phyloP scores from a whole-genome alignment of 2,113 vertebrate genomes.

The Xenopus tropicalis region DNA sequence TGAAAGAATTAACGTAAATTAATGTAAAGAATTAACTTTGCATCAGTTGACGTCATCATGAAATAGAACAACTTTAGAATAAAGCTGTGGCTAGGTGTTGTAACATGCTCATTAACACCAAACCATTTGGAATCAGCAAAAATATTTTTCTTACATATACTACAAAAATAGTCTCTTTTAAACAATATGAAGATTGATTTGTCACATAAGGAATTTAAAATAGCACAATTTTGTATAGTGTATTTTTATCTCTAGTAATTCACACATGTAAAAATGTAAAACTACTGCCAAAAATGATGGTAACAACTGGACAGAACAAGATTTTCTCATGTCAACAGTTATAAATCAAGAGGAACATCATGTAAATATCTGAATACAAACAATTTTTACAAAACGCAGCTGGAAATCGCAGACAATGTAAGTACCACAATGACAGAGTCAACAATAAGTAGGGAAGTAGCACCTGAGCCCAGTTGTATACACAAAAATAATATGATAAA shows the following conservation, averaged over 20 bases:
- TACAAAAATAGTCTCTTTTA: too few species aligned
- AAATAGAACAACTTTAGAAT: too few species aligned
- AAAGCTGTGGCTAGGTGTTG: too few species aligned
- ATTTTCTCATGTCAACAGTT: slow-evolving; percentile 35
- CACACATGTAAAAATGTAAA: neutral
- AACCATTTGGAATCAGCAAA: too few species aligned
- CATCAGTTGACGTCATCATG: too few species aligned
- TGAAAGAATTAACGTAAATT: too few species aligned
- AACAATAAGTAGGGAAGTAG: slow-evolving; percentile 14
- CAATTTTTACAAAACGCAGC: slow-evolving; percentile 1
- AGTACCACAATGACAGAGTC: slow-evolving; percentile 10
- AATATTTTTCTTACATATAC: too few species aligned
- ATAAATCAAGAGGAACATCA: slow-evolving; percentile 24
- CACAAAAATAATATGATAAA: too few species aligned
- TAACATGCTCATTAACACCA: too few species aligned
- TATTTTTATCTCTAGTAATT: neutral
- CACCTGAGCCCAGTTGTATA: slow-evolving; percentile 23
- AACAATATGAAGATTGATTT: too few species aligned
- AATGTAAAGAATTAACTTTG: too few species aligned
- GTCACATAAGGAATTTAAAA: neutral
- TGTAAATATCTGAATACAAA: slow-evolving; percentile 12
- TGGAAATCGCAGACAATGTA: slow-evolving; percentile 21
- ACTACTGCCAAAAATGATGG: neutral
- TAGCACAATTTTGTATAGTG: neutral
- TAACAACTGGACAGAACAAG: neutral